A percentile compares a stretch with the other conserved stretches of the same genome.
Conservation (phyloP, 2,888 invertebrate species). For the Cheiracanthium punctorium region DNA sequence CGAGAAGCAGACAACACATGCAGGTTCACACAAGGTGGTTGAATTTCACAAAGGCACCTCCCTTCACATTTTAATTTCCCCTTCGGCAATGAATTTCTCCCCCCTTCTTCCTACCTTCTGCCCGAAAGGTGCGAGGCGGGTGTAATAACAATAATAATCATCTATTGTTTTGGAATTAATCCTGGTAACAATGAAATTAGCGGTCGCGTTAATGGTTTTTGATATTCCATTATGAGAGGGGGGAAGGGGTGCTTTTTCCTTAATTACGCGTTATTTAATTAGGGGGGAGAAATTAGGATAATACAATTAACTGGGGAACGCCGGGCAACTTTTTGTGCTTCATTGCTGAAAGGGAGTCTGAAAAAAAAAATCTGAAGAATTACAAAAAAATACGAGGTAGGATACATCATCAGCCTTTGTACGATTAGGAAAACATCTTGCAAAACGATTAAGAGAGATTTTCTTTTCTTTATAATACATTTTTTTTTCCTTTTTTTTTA, state of each 20-base stretch:
- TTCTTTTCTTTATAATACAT: conserved; percentile 14
- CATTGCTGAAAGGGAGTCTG: conserved; percentile 21
- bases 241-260: conserved; percentile 52
- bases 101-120: background rate
- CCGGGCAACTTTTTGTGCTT: conserved; percentile 60
- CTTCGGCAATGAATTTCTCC: background rate
- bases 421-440: conserved; percentile 68
- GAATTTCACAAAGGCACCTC: background rate
- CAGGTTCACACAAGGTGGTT: conserved; percentile 1
- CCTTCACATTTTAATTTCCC: background rate
- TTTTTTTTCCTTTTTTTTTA: too few species aligned
- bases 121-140: conserved; percentile 41
- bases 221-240: conserved; percentile 66
- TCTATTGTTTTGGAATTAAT: conserved; percentile 70
- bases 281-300: conserved; percentile 67
- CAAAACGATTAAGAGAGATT: conserved; percentile 65
- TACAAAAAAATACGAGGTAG: conserved; percentile 38
- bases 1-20: background rate
- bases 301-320: conserved; percentile 64
- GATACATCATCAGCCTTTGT: conserved; percentile 62
- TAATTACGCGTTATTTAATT: conserved; percentile 71
- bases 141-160: conserved; percentile 67
- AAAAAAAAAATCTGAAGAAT: conserved; percentile 50
- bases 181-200: conserved; percentile 69
- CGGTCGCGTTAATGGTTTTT: conserved; percentile 68